phyloP scores from a whole-genome alignment of 2,113 vertebrate genomes.

The Macroglossus sobrinus region DNA sequence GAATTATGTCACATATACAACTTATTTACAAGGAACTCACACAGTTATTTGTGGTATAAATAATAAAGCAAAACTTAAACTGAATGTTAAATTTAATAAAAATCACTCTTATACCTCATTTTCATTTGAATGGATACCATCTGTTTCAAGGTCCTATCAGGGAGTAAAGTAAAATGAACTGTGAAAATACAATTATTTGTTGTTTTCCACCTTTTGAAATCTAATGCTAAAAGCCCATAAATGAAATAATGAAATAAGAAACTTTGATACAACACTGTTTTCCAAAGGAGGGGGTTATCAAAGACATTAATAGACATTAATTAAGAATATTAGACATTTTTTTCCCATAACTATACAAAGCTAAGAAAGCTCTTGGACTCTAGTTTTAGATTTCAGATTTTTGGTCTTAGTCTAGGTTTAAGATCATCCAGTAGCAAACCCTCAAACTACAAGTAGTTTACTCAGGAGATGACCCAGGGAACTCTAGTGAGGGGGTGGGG shows the following conservation, averaged over 20 bases:
- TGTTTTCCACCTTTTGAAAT: constrained; percentile 30
- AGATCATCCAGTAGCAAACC: background rate
- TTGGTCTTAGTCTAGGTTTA: background rate
- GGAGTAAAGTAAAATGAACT: constrained; percentile 19
- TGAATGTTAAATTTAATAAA: constrained; percentile 63
- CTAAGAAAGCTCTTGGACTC: background rate
- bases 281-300: background rate
- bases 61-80: constrained; percentile 47
- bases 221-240: background rate
- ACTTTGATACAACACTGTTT: background rate
- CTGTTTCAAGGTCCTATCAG: constrained; percentile 31
- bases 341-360: background rate
- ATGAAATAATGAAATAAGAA: background rate
- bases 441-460: background rate
- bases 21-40: constrained; percentile 52
- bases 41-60: constrained; percentile 28
- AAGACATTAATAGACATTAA: background rate
- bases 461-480: background rate
- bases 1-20: constrained; percentile 50
- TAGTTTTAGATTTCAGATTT: background rate
- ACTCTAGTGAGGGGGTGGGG: background rate
- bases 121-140: constrained; percentile 49
- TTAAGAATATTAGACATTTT: background rate
- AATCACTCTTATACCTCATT: constrained; percentile 36
- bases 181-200: constrained; percentile 29